These are phyloP conservation scores for Melinopterus prodromus DNA, from an alignment of 2,888 invertebrate genomes.

Conservation along the genomic window DNA sequence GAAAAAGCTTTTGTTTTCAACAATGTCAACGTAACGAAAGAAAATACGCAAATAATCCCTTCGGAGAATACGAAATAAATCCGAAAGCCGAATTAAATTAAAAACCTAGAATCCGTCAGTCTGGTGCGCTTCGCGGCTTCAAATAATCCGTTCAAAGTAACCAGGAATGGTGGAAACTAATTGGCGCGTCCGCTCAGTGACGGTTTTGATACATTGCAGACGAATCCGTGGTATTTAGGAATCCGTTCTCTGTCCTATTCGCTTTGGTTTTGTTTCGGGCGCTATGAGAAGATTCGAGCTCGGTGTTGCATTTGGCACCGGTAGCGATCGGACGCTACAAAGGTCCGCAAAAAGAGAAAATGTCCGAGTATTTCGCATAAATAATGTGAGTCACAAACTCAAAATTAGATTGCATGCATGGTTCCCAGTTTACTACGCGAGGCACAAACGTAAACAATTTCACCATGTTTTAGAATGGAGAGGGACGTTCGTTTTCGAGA, in stretches of 20 bases:
- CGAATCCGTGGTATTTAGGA: not conserved
- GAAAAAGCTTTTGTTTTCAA: too few species aligned
- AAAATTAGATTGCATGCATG: not conserved
- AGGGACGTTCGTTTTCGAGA: not conserved
- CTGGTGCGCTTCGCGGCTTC: not conserved
- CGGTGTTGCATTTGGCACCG: constrained; percentile 4
- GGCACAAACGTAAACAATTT: not conserved
- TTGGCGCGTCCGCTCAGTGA: not conserved
- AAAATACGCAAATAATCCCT: not conserved
- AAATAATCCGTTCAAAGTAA: not conserved
- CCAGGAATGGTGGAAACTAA: not conserved
- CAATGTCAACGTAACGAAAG: not conserved
- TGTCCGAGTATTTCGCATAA: not conserved
- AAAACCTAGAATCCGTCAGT: not conserved
- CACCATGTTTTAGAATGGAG: not conserved
- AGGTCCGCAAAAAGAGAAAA: not conserved
- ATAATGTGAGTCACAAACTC: not conserved
- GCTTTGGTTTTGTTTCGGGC: not conserved
- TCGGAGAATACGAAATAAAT: not conserved
- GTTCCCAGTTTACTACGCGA: not conserved
- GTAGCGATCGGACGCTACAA: not conserved
- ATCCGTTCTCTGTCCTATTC: not conserved
- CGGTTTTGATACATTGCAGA: not conserved
- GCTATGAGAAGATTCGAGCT: not conserved
- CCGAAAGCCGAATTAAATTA: not conserved